Conservation (phyloP, 2,888 invertebrate genomes). For the Tinea trinotella region DNA sequence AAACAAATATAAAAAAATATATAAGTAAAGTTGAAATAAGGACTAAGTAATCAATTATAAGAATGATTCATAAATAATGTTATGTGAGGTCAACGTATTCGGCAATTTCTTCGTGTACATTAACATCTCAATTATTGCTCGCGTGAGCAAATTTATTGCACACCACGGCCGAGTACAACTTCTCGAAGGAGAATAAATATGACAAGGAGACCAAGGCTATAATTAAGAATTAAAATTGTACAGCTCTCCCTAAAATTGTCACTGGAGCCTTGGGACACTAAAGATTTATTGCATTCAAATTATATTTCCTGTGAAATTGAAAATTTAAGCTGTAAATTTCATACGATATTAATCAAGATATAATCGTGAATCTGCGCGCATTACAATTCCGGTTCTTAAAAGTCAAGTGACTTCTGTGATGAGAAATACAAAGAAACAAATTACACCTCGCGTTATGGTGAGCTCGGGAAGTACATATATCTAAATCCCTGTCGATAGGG, state of each 20-base stretch:
- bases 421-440: neutral
- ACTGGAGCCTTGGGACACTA: constrained; percentile 37
- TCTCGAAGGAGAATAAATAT: constrained; percentile 55
- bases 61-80: neutral
- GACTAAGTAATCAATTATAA: neutral
- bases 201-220: constrained; percentile 45
- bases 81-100: constrained; percentile 9
- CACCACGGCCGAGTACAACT: constrained; percentile 38
- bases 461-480: constrained; percentile 1
- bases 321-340: constrained; percentile 18
- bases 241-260: constrained; percentile 48
- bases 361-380: neutral
- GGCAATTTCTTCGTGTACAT: constrained; percentile 23
- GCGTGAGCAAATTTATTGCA: constrained; percentile 47
- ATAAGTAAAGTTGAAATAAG: neutral
- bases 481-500: constrained; percentile 3
- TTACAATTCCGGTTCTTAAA: neutral
- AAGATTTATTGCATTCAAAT: constrained; percentile 49
- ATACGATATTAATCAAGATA: constrained; percentile 11
- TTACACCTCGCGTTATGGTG: neutral
- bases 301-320: constrained; percentile 48
- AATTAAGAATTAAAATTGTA: constrained; percentile 61
- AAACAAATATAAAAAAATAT: too few relatives aligned
- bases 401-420: neutral
- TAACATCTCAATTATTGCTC: constrained; percentile 51